Conservation (phyloP, 2,888 invertebrate genomes). For the Lithophane socia region DNA sequence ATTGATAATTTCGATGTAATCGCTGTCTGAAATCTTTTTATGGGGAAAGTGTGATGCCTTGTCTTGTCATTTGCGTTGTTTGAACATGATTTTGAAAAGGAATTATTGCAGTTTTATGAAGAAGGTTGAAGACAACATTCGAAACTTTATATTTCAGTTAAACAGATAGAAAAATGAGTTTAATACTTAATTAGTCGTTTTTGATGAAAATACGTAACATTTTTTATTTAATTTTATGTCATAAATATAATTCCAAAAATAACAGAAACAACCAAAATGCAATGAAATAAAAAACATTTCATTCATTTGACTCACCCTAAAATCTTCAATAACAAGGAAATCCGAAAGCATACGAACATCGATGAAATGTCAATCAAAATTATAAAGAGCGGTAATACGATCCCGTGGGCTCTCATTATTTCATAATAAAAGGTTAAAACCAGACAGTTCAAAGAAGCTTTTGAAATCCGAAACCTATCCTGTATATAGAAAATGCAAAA, state of each 20-base stretch:
- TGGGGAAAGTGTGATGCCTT: constrained; percentile 47
- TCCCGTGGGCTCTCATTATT: constrained; percentile 79
- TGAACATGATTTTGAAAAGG: constrained; percentile 26
- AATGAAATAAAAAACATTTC: background rate
- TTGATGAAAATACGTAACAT: too few species aligned
- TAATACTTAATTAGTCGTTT: background rate
- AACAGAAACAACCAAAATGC: background rate
- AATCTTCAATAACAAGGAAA: constrained; percentile 64
- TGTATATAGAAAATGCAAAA: constrained; percentile 85
- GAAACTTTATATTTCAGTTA: background rate
- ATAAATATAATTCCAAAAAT: background rate
- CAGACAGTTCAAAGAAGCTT: constrained; percentile 79
- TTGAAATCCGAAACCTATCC: constrained; percentile 85
- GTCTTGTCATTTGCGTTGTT: constrained; percentile 26
- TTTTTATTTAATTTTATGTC: background rate
- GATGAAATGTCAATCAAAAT: constrained; percentile 80
- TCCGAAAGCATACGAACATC: constrained; percentile 69
- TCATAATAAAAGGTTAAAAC: constrained; percentile 81
- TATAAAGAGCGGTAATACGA: constrained; percentile 79
- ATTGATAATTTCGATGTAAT: constrained; percentile 59
- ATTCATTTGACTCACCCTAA: constrained; percentile 21
- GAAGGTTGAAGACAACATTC: background rate
- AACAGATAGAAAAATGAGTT: background rate
- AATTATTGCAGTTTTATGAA: constrained; percentile 28
- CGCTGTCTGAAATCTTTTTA: constrained; percentile 48